Percentiles rank a stretch among this genome's conserved stretches.
phyloP scores from a whole-genome alignment of 1,140 invertebrate species.

The Eriosoma lanigerum region DNA sequence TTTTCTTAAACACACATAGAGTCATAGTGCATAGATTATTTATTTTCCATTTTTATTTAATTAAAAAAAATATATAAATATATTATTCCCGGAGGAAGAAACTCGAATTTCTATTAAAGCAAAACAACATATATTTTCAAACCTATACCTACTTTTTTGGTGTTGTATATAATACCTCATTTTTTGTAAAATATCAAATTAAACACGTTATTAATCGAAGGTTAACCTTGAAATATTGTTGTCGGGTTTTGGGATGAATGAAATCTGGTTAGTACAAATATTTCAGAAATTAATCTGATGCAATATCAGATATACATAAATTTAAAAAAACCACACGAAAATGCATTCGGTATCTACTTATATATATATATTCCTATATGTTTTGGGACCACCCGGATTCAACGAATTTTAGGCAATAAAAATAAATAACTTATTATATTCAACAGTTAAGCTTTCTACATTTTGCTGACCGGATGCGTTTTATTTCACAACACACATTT shows the following conservation, averaged over 20 bases:
- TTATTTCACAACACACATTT: slow-evolving; percentile 13
- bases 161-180: not conserved
- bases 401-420: slow-evolving; percentile 7
- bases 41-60: no score
- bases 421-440: slow-evolving; percentile 29
- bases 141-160: not conserved
- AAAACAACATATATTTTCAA: not conserved
- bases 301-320: slow-evolving; percentile 22
- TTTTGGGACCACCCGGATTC: slow-evolving; percentile 12
- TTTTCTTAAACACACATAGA: no score
- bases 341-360: not conserved
- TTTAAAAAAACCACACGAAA: slow-evolving; percentile 10
- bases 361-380: not conserved
- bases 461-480: not conserved
- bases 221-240: not conserved
- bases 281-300: slow-evolving; percentile 3
- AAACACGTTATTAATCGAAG: slow-evolving; percentile 7
- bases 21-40: no score
- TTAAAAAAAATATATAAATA: no score
- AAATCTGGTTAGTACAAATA: slow-evolving; percentile 15
- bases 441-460: slow-evolving; percentile 4
- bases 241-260: slow-evolving; percentile 16
- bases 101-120: not conserved
- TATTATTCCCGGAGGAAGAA: no score
- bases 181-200: not conserved